These are phyloP conservation scores for Pinna nobilis DNA, from an alignment of 1,140 invertebrate genomes.

Conservation along the genomic window DNA sequence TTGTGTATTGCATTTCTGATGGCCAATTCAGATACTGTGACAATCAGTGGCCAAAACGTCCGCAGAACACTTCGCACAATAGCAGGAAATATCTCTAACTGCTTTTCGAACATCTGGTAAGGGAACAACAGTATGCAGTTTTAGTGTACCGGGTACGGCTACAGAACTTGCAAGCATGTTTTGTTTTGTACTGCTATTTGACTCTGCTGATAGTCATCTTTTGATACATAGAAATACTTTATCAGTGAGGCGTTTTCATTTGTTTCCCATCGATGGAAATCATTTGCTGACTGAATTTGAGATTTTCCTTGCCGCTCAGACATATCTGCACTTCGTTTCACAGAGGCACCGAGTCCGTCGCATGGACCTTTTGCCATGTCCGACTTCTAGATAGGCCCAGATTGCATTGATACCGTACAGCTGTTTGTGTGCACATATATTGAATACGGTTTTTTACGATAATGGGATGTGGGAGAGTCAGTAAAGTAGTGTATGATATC, in stretches of 20 bases:
- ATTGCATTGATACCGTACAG: conserved; percentile 12
- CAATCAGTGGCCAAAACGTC: too few species aligned
- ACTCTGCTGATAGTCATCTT: too few species aligned
- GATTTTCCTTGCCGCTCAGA: conserved; percentile 43
- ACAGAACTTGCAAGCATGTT: too few species aligned
- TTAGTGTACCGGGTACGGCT: too few species aligned
- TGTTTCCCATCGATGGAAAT: conserved; percentile 45
- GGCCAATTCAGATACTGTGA: too few species aligned
- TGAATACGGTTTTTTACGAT: conserved; percentile 8
- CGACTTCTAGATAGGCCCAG: conserved; percentile 42
- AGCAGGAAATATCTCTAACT: too few species aligned
- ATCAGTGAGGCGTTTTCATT: background rate
- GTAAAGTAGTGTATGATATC: background rate
- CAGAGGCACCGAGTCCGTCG: conserved; percentile 45
- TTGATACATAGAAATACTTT: background rate
- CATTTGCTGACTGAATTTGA: conserved; percentile 42
- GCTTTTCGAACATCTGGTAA: too few species aligned
- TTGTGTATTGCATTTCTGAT: too few species aligned
- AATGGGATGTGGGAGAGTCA: conserved; percentile 5
- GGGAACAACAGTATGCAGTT: too few species aligned
- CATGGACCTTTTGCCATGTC: conserved; percentile 55
- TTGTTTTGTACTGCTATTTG: too few species aligned
- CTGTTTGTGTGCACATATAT: conserved; percentile 1
- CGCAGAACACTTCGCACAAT: too few species aligned
- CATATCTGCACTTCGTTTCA: conserved; percentile 43